These are phyloP conservation scores for Gryllus bimaculatus DNA, from an alignment of 1,140 invertebrate species.

Conservation along the genomic window DNA sequence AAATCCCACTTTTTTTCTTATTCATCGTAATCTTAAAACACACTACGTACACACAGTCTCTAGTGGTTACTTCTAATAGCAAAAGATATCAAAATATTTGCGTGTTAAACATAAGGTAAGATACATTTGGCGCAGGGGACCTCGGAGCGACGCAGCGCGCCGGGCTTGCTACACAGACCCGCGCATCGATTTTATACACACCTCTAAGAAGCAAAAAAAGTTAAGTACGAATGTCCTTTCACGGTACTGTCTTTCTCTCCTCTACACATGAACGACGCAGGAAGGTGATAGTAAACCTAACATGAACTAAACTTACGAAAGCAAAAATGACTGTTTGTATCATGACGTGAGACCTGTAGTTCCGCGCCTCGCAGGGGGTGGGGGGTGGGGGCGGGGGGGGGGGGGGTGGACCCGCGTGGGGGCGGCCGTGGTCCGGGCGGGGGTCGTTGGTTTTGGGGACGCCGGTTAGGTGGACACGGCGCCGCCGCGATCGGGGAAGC, in stretches of 20 bases:
- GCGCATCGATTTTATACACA: background rate
- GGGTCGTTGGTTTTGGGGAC: too few species aligned
- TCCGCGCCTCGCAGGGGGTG: too few species aligned
- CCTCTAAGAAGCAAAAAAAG: background rate
- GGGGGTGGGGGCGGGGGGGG: too few species aligned
- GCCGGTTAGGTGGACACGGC: too few species aligned
- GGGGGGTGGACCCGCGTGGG: too few species aligned
- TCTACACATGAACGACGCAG: background rate
- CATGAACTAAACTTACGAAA: constrained; percentile 1
- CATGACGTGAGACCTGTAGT: background rate
- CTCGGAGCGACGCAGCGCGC: too few species aligned
- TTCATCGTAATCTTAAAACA: constrained; percentile 1
- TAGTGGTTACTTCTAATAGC: constrained; percentile 4
- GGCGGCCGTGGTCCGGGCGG: too few species aligned
- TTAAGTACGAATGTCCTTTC: background rate
- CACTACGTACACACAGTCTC: constrained; percentile 3
- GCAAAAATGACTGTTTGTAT: background rate
- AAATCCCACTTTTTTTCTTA: constrained; percentile 2
- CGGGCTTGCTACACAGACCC: background rate
- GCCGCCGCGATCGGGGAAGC: too few species aligned
- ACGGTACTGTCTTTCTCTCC: background rate
- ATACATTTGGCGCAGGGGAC: background rate
- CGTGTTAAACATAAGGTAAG: background rate
- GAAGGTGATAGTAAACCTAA: background rate
- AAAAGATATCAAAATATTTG: background rate